phyloP scores from a whole-genome alignment of 2,113 vertebrate species.

The Monopterus albus region DNA sequence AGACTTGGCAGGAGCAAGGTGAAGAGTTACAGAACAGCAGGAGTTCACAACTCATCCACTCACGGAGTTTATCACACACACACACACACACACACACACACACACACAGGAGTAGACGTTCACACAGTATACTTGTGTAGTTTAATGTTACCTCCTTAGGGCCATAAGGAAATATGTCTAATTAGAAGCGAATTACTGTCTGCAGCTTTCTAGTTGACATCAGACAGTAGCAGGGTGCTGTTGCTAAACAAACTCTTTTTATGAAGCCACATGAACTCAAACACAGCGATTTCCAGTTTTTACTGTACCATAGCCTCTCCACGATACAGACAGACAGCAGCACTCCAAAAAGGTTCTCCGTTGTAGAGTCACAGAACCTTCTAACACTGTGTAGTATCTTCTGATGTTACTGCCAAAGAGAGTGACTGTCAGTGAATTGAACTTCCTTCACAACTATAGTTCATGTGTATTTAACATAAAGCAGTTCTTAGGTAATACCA shows the following conservation, averaged over 20 bases:
- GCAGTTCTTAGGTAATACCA: not conserved
- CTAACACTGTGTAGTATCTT: too few species aligned
- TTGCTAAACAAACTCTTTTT: conserved; percentile 15
- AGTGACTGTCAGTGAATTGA: too few species aligned
- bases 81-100: conserved; percentile 2
- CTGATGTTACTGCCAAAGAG: too few species aligned
- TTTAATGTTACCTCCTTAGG: conserved; percentile 8
- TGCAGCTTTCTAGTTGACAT: conserved; percentile 32
- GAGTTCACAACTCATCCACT: conserved; percentile 14
- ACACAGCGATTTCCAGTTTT: not conserved
- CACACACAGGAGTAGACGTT: not conserved
- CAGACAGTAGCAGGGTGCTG: conserved; percentile 11
- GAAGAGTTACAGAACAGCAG: conserved; percentile 33
- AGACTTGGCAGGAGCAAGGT: conserved; percentile 44
- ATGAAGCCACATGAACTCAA: not conserved
- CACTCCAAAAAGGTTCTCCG: conserved; percentile 4
- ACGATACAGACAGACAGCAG: too few species aligned
- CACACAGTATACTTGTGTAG: not conserved
- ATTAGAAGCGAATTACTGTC: conserved; percentile 47
- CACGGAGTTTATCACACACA: conserved; percentile 9
- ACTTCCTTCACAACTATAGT: too few species aligned
- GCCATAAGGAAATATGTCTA: conserved; percentile 29
- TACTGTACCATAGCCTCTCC: not conserved
- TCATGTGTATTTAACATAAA: too few species aligned
- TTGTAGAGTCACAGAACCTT: not conserved